Percentiles rank a stretch among this genome's conserved stretches.
Conservation (phyloP, 2,797 vertebrate genomes). For the Phaenicophaeus curvirostris region DNA sequence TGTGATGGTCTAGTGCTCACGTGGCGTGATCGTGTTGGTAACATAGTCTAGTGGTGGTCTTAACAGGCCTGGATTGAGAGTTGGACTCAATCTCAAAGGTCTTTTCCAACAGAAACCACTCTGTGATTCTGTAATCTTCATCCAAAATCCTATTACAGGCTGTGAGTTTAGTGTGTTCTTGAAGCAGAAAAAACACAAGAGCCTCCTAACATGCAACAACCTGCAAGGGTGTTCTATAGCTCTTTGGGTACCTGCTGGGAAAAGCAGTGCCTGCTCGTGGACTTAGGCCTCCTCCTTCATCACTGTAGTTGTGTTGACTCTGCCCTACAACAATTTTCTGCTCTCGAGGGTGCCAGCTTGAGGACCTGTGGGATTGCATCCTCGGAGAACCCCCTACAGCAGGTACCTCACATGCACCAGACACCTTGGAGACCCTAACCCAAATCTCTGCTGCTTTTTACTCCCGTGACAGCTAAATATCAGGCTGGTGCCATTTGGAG, state of each 20-base stretch:
- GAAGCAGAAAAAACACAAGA: neutral
- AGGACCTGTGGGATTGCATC: neutral
- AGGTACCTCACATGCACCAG: neutral
- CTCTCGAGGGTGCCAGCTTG: neutral
- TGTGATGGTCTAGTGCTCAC: neutral
- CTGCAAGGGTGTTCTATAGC: neutral
- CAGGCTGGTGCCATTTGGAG: slow-evolving; percentile 82
- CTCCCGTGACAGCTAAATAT: slow-evolving; percentile 47
- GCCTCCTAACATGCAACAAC: neutral
- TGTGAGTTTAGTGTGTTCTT: neutral
- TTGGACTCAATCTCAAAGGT: no score
- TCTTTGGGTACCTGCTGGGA: neutral
- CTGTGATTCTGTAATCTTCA: neutral
- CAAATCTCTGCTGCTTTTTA: neutral
- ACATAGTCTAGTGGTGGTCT: no score
- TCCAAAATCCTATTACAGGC: neutral
- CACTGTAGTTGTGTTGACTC: neutral
- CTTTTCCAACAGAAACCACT: no score
- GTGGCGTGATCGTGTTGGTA: no score
- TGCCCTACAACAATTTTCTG: neutral
- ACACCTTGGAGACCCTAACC: neutral
- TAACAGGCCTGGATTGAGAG: no score
- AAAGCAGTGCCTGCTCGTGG: neutral
- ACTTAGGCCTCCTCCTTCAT: neutral
- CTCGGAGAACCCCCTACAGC: neutral